A percentile compares a stretch with the other conserved stretches of the same genome.
Conservation (phyloP, 2,113 vertebrate genomes). For the Vulpes vulpes region DNA sequence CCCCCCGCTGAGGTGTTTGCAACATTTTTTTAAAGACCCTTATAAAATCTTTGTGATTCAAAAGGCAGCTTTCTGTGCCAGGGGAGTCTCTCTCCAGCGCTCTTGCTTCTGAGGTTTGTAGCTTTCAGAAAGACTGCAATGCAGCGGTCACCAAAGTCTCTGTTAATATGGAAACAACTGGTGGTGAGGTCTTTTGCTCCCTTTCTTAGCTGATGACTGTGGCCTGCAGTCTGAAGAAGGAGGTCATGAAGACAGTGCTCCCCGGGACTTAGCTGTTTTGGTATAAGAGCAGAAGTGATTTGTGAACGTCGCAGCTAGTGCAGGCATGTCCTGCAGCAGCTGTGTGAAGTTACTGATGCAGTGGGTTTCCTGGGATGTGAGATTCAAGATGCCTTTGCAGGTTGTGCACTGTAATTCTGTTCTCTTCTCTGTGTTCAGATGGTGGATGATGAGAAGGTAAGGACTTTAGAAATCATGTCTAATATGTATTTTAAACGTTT, state of each 20-base stretch:
- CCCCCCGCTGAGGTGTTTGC: not conserved
- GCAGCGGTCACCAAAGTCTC: slow-evolving; percentile 77
- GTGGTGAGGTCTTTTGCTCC: not conserved
- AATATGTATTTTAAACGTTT: slow-evolving; percentile 43
- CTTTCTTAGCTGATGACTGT: not conserved
- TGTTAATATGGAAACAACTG: slow-evolving; percentile 66
- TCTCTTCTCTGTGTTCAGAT: slow-evolving; percentile 74
- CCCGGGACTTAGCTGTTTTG: not conserved
- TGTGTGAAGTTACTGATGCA: slow-evolving; percentile 23
- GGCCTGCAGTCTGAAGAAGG: slow-evolving; percentile 43
- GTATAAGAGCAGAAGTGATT: not conserved
- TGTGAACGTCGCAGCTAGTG: not conserved
- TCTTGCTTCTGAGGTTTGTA: slow-evolving; percentile 13
- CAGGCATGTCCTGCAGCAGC: slow-evolving; percentile 56
- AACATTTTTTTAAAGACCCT: slow-evolving; percentile 44
- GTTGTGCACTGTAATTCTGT: slow-evolving; percentile 43
- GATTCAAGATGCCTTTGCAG: slow-evolving; percentile 16
- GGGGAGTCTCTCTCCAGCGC: not conserved
- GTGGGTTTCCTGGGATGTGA: not conserved
- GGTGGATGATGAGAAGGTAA: slow-evolving; percentile 81
- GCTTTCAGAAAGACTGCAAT: slow-evolving; percentile 85
- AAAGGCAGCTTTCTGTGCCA: slow-evolving; percentile 61
- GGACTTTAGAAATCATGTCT: slow-evolving; percentile 62
- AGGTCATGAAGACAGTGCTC: not conserved
- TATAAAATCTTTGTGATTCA: slow-evolving; percentile 17